Evolutionary conservation across 64 coral and sea anemone species (phyloP).

Genomic region (Pocillopora damicornis): DNA sequence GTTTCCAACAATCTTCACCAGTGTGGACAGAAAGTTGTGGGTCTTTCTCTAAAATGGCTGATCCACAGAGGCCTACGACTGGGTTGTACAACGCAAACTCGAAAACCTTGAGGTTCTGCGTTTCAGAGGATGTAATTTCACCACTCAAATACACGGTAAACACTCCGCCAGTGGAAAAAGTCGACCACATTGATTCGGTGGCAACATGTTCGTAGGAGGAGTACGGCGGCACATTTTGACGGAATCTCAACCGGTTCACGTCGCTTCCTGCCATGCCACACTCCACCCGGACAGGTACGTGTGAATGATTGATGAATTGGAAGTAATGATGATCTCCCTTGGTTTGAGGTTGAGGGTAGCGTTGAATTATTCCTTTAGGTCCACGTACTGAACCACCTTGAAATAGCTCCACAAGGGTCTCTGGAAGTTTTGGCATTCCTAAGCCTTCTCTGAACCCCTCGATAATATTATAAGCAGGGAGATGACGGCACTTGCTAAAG

Average conservation of each 20-base stretch:
- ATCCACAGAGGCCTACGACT: not conserved
- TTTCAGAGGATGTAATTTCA: conserved; percentile 5
- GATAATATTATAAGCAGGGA: conserved; percentile 7
- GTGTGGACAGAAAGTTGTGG: not conserved
- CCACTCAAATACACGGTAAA: conserved; percentile 15
- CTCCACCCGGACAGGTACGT: conserved; percentile 14
- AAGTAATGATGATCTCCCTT: conserved; percentile 43
- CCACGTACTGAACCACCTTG: not conserved
- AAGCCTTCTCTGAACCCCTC: conserved; percentile 17
- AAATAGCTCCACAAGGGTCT: too few species aligned
- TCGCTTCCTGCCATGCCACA: conserved; percentile 2
- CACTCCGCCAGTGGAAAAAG: conserved; percentile 33
- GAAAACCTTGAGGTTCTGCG: conserved; percentile 12
- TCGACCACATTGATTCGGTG: not conserved
- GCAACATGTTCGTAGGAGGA: conserved; percentile 35
- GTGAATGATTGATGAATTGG: conserved; percentile 34
- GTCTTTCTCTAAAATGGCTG: not conserved
- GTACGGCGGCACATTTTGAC: conserved; percentile 3
- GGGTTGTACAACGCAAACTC: conserved; percentile 40
- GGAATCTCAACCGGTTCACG: conserved; percentile 10
- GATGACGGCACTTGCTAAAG: not conserved
- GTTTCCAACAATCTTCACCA: conserved; percentile 1
- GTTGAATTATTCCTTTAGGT: not conserved
- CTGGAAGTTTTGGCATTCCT: conserved; percentile 11
- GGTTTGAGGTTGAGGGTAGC: conserved; percentile 33